Percentiles rank a stretch among this genome's conserved stretches.
These are phyloP conservation scores for Apomyelois bistriatella DNA, from an alignment of 2,888 invertebrate species.

Conservation along the genomic window DNA sequence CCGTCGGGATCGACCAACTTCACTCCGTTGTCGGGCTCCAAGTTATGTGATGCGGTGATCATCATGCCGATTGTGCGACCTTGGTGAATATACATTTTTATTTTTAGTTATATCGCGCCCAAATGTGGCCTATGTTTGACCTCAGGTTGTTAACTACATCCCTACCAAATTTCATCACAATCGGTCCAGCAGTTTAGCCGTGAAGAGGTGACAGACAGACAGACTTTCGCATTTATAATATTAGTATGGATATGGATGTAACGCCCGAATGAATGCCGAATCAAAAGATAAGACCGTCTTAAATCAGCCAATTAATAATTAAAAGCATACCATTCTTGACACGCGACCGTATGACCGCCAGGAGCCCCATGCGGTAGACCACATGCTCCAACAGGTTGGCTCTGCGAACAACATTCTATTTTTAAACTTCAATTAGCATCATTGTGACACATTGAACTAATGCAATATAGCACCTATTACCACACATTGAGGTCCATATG, in stretches of 20 bases:
- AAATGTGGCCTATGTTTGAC: too few species aligned
- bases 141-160: too few species aligned
- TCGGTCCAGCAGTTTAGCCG: too few species aligned
- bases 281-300: neutral
- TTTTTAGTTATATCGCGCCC: too few species aligned
- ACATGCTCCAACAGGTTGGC: conserved; percentile 93
- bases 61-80: conserved; percentile 94
- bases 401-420: conserved; percentile 76
- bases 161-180: too few species aligned
- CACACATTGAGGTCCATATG: too few species aligned
- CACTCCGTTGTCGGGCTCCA: conserved; percentile 97
- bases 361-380: conserved; percentile 95
- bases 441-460: neutral
- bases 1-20: conserved; percentile 97
- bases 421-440: neutral
- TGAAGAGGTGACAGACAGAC: too few species aligned
- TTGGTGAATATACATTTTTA: conserved; percentile 26
- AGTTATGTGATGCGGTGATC: conserved; percentile 99
- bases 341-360: conserved; percentile 94
- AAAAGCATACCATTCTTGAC: conserved; percentile 84
- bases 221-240: too few species aligned
- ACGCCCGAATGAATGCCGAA: too few species aligned
- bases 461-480: neutral
- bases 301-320: neutral
- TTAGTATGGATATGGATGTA: too few species aligned